These are phyloP conservation scores for Platynereis dumerilii DNA, from an alignment of 2,888 invertebrate species.

Conservation along the genomic window DNA sequence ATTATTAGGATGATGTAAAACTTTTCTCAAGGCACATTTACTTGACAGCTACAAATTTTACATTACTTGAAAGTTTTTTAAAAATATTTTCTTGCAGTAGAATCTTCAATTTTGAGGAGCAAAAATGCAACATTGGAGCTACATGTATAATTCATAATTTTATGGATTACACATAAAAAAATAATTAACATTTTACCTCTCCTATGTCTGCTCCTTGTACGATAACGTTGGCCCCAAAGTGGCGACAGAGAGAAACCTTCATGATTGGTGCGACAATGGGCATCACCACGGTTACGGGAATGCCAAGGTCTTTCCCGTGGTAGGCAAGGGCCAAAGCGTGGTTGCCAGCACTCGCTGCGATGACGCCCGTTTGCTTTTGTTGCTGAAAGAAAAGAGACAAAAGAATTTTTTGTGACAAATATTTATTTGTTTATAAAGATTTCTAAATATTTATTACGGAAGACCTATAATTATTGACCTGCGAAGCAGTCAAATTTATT, in stretches of 20 bases:
- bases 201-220: slow-evolving; percentile 83
- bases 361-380: slow-evolving; percentile 79
- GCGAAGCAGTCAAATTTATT: no score
- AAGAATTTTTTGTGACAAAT: no score
- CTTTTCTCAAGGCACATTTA: no score
- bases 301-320: slow-evolving; percentile 74
- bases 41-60: no score
- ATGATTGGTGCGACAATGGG: slow-evolving; percentile 92
- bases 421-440: not conserved
- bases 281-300: slow-evolving; percentile 83
- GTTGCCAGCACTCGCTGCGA: slow-evolving; percentile 92
- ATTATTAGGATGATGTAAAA: no score
- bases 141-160: no score
- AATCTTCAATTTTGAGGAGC: no score
- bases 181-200: slow-evolving; percentile 69
- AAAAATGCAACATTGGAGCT: no score
- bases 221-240: slow-evolving; percentile 84
- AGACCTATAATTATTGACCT: slow-evolving; percentile 17
- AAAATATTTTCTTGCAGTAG: no score
- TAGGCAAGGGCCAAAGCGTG: slow-evolving; percentile 87
- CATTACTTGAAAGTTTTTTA: no score
- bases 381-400: slow-evolving; percentile 61
- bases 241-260: slow-evolving; percentile 89
- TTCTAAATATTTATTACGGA: not conserved
- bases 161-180: no score